Base-by-base conservation (phyloP, 2,797 vertebrate species). In the Luscinia megarhynchos region DNA sequence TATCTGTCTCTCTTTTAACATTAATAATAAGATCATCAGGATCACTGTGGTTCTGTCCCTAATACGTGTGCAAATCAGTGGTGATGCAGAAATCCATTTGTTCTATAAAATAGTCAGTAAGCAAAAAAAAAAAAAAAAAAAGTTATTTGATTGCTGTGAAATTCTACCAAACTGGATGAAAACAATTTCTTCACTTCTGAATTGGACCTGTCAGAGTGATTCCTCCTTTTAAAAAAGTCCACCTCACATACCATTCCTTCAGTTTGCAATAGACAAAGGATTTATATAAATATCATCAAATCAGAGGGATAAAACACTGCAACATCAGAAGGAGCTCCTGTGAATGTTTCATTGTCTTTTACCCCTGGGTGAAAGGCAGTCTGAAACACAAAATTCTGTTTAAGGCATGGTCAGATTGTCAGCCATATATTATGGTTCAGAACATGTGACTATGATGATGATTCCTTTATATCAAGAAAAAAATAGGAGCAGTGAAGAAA, bases 151-250 rank as follows among this genome's bases (percentile, higher is more conserved):
- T 40, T 6, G 51, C 36, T 89, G 29, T 57, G 34, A 94, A 96
- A 94, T 96, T 91, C 84, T 87, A 82, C 62, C 36, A n/a, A 77
- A 82, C 16, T 64, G 24, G 34, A 94, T 89, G 79, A 90, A 94
- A 95, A 90, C 10, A 15, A 59, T 81, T 93, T 93, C 14, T 61
- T 72, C 41, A 38, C 21, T 45, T 55, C 34, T 83, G 34, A 63
- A 89, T 62, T 9, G 41, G 40, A 46, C 38, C 48, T 34, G 13
- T n/a, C 66, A 76, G 18, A 34, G 32, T 36, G 18, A 32, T 58
- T 77, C 5, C 5, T 46, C 57, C 43, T 27, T 58, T 40, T 4
- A 16, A 55, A 70, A 6, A 22, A 15, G 8, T n/a, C 2, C 2
- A 34, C 15, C 14, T 67, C 53, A 51, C 8, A 5, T 58, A 18